Base-by-base conservation (phyloP, 2,888 invertebrate species). In the Watsonalla binaria region DNA sequence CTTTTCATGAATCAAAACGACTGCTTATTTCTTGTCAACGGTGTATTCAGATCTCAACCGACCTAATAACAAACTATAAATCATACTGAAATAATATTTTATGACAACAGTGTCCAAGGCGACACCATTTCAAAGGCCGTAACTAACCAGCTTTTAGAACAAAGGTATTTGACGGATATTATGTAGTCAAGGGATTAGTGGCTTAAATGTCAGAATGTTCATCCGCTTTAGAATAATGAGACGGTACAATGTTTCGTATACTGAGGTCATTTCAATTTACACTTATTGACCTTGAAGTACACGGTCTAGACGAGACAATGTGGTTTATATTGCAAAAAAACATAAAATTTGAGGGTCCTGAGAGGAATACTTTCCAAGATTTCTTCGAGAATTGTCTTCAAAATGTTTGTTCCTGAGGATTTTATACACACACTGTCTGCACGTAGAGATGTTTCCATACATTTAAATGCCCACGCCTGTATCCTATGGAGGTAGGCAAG, bases 61-160 rank as follows among this genome's bases (percentile, higher is more conserved):
- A 67, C 65, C 68, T 71, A 67, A 68, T 65, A 63, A 67, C 67
- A 54, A 57, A 61, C 51, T 60, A 68, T 72, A 69, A 70, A 72
- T 65, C 61, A 62, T 59, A 59, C 71, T 59, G 57, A 70, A 77
- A 75, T 76, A 39, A 74, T 70, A 68, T 75, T 78, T 78, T 74
- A 79, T 73, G 74, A 67, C 70, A 66, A 68, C 65, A 63, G 35
- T 54, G 68, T 64, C 62, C 60, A 63, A 66, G 63, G 59, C 57
- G 54, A 56, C 52, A 51, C 54, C 37, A 48, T 51, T 48, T 54
- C 51, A 47, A 53, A 35, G 48, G 56, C 53, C 63, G 58, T 61
- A 55, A 48, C 60, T 57, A 66, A 63, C 62, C 39, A 11, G 42
- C 42, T 42, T 42, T 11, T 11, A 48, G 13, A 48, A 48, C 37